These are phyloP conservation scores for Zoanthus solanderi DNA, from an alignment of 92 coral and sea anemone species.

Conservation along the genomic window DNA sequence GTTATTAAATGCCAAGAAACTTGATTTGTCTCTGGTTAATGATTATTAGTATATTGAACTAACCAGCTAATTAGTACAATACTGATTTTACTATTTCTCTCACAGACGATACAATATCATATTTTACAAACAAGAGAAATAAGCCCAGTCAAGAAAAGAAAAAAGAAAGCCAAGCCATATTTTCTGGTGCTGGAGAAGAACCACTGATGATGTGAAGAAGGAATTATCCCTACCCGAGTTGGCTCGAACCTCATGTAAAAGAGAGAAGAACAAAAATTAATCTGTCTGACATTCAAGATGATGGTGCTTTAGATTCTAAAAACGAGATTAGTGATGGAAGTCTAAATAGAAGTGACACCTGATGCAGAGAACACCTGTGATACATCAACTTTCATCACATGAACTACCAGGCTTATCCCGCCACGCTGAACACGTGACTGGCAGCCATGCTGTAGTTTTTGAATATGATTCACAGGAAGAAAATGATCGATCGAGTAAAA, in stretches of 20 bases:
- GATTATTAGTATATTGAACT: slow-evolving; percentile 4
- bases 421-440: no score
- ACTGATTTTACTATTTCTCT: slow-evolving; percentile 11
- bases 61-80: not conserved
- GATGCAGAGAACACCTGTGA: slow-evolving; percentile 37
- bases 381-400: slow-evolving; percentile 18
- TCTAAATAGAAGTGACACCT: slow-evolving; percentile 35
- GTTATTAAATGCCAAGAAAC: slow-evolving; percentile 16
- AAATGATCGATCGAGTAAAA: no score
- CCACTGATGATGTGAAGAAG: no score
- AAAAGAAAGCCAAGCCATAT: no score
- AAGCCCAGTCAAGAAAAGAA: slow-evolving; percentile 52
- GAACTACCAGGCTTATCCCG: no score
- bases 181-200: no score
- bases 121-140: slow-evolving; percentile 52
- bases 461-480: no score
- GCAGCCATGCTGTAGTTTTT: no score
- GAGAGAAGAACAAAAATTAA: slow-evolving; percentile 53
- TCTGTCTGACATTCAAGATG: slow-evolving; percentile 10
- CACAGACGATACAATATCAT: slow-evolving; percentile 36
- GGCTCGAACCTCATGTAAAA: slow-evolving; percentile 55
- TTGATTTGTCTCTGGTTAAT: slow-evolving; percentile 13
- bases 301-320: slow-evolving; percentile 45
- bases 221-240: slow-evolving; percentile 24
- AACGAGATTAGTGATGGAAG: slow-evolving; percentile 31